These are phyloP conservation scores for human (Homo sapiens) DNA, from an alignment of 2,113 vertebrate genomes.

Conservation along the genomic window GRCh38 chr3:127270001-127270500, in stretches of 20 bases:
- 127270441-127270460: not conserved
- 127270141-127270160: not conserved
- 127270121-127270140: not conserved
- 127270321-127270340: not conserved
- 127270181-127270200: not conserved
- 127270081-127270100: not conserved
- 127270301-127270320: not conserved
- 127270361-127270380: not conserved
- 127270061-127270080: not conserved
- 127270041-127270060: not conserved
- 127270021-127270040: not conserved
- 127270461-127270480: not conserved
- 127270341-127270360: not conserved
- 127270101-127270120: slow-evolving; percentile 15
- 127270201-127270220: not conserved
- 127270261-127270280: not conserved
- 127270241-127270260: not conserved
- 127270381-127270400: not conserved
- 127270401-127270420: not conserved
- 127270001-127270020: slow-evolving; percentile 16
- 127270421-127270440: not conserved
- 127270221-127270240: not conserved
- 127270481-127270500: not conserved
- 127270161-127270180: slow-evolving; percentile 5
- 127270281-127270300: not conserved